Percentiles rank a stretch among this genome's conserved stretches.
Conservation (phyloP, 23 tunicate genomes). For the Diplosoma virens region DNA sequence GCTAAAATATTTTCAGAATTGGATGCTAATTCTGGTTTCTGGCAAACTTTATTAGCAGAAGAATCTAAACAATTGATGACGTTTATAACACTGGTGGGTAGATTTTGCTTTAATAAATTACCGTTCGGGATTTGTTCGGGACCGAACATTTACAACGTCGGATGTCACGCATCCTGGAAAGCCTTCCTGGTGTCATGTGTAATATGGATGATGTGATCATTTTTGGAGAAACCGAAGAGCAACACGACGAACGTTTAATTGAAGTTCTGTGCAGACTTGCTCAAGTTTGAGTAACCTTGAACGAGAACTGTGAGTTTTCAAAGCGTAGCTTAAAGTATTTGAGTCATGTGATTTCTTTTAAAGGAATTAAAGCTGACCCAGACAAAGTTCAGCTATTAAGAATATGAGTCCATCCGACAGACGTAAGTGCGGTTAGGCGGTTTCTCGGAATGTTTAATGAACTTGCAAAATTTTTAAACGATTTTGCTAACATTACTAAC, state of each 20-base stretch:
- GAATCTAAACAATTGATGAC: conserved; percentile 14
- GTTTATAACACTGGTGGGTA: conserved; percentile 22
- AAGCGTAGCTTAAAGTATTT: conserved; percentile 5
- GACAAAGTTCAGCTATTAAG: conserved; percentile 7
- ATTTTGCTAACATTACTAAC: conserved; percentile 3
- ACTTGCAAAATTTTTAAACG: conserved; percentile 7
- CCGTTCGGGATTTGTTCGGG: conserved; percentile 43
- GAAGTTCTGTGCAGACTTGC: neutral
- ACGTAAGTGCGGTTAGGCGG: neutral
- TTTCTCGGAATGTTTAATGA: conserved; percentile 31
- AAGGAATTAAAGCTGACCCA: conserved; percentile 19
- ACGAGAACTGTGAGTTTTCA: conserved; percentile 45
- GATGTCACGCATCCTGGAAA: conserved; percentile 5
- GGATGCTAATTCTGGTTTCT: conserved; percentile 44
- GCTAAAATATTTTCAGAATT: conserved; percentile 29
- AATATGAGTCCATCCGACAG: neutral
- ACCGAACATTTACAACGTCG: conserved; percentile 43
- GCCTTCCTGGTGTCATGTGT: conserved; percentile 22
- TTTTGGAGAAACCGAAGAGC: conserved; percentile 20
- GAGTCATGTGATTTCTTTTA: conserved; percentile 1
- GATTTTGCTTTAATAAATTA: conserved; percentile 42
- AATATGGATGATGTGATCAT: conserved; percentile 32
- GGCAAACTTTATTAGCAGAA: conserved; percentile 12
- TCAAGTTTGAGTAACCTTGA: conserved; percentile 16
- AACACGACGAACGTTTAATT: conserved; percentile 18